Evolutionary conservation across 2,888 invertebrate genomes (phyloP), one percentile per base, ranked within the genome.

Genomic region (Parelbella ahira): DNA sequence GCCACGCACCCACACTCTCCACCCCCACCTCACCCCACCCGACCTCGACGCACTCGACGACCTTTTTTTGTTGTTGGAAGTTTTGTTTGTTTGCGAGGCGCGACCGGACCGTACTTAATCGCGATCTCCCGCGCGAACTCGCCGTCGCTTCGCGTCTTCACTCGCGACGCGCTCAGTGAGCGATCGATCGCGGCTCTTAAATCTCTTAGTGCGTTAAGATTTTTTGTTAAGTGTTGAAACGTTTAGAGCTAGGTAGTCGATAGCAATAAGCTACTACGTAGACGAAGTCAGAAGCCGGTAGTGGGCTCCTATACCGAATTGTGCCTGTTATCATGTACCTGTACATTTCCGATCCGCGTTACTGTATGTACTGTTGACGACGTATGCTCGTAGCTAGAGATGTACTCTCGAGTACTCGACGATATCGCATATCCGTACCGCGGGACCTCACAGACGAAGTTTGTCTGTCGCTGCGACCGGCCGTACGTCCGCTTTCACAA

Each of bases 211-310:
- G 45, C 45, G 48, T 43, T 44, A 42, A 49, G 37, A 32, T 41
- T 37, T 48, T 57, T 59, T 68, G 63, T 70, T 81, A 80, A 80
- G 72, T 78, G 81, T 82, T 80, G 61, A 77, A 74, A 60, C 45
- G 64, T 67, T 64, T 73, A 76, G 68, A 60, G 46, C 50, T 77
- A 79, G 75, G 66, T 75, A 75, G 77, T 58, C 55, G 62, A 72
- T 80, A 77, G 79, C 75, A 68, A 77, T 71, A 72, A 73, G 56
- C 57, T n/a, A n/a, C n/a, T 62, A 34, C 47, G 45, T 60, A 57
- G 58, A 50, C 47, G 57, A 53, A 43, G 59, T 62, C 53, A 60
- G 60, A 57, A 56, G 63, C 58, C 68, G 57, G 59, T 58, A 62
- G 39, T 10, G 39, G 68, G 60, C 62, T 60, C 59, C 50, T 58